Evolutionary conservation across 2,797 vertebrate genomes (phyloP), one percentile per base, ranked within the genome.

Genomic region (Gambusia yucatana): DNA sequence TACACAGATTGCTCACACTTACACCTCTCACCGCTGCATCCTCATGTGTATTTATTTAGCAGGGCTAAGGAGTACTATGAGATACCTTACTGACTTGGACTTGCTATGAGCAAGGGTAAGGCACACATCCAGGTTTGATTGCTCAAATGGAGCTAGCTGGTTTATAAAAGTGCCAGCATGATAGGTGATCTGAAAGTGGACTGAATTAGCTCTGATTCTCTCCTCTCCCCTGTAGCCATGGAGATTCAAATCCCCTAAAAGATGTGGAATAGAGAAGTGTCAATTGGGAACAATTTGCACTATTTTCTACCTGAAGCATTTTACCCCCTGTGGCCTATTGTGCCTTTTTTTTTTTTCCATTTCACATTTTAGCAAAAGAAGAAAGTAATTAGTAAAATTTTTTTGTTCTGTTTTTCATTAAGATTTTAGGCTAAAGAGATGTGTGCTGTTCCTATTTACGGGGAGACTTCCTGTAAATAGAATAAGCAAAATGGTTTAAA

Each of bases 271-370:
- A 41, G 43, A 83, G 67, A 77, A 89, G 85, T 77, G 78, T 85
- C 48, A 75, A 85, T 82, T 79, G 65, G 78, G 79, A 87, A 82
- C 81, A 84, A 84, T 84, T 85, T 86, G 71, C 75, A 73, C 43
- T 77, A 22, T 41, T 70, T 87, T 59, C 47, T 61, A 81, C 85
- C 79, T 82, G 52, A 81, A 84, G 82, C 78, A n/a, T 84, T 89
- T 86, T 83, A 83, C 76, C 88, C 83, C 87, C 74, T 93, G 82
- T 77, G 70, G 70, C 83, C 73, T 57, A 36, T 30, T 0, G 14
- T 33, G 70, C 61, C 74, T 70, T 65, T 76, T 75, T 55, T 55
- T 67, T 70, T 69, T 76, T 69, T 50, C 3, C 65, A 22, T 65
- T 61, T 36, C 44, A 80, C 41, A 2, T 82, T 85, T 76, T 72